Conservation (phyloP, 2,797 vertebrate genomes). For the Psittacula derbiana region DNA sequence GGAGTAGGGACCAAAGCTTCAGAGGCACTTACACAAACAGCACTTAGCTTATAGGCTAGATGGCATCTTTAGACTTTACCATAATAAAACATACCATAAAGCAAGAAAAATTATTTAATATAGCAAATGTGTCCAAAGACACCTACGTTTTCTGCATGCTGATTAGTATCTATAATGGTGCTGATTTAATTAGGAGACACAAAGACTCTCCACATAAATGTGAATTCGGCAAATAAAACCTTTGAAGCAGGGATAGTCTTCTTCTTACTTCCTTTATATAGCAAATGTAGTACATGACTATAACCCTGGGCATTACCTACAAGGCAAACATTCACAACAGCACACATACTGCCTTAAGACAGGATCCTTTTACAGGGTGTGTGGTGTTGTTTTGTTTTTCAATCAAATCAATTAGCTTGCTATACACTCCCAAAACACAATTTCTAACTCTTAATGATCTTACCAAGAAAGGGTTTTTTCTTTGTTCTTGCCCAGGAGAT, state of each 20-base stretch:
- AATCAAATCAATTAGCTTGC: neutral
- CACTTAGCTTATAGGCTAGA: neutral
- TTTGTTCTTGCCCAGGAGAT: conserved; percentile 81
- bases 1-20: neutral
- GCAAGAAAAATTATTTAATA: neutral
- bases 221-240: neutral
- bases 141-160: neutral
- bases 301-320: neutral
- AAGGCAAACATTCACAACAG: neutral
- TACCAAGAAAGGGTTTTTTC: conserved; percentile 83
- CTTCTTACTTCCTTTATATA: neutral
- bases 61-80: neutral
- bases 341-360: neutral
- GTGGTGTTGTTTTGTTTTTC: neutral
- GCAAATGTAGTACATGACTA: neutral
- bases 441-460: neutral
- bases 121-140: neutral
- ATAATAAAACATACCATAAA: neutral
- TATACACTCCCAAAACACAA: neutral
- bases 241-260: neutral
- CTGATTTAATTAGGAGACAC: neutral
- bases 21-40: neutral
- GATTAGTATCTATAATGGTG: neutral
- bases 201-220: neutral
- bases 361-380: neutral